phyloP scores from a whole-genome alignment of 1,140 invertebrate species.

The Drosophila serrata region DNA sequence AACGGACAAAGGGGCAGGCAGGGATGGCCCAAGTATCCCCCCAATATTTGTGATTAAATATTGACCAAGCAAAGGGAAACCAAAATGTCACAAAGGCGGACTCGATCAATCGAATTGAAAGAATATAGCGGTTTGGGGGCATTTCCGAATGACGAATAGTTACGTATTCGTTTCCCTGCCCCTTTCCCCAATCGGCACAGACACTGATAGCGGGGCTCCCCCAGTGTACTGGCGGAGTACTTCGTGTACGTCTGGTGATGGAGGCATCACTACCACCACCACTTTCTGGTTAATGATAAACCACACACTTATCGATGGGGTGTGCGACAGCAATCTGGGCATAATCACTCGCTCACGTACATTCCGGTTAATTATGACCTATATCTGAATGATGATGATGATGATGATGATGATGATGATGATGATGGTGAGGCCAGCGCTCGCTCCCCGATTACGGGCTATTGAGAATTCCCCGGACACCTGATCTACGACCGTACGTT shows the following conservation, averaged over 20 bases:
- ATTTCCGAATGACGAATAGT: conserved; percentile 19
- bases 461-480: conserved; percentile 39
- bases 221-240: background rate
- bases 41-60: conserved; percentile 65
- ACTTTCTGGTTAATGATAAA: conserved; percentile 21
- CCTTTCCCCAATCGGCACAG: background rate
- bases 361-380: conserved; percentile 14
- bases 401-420: conserved; percentile 3
- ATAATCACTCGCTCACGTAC: conserved; percentile 29
- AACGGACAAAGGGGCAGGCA: conserved; percentile 2
- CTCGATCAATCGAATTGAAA: background rate
- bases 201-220: conserved; percentile 22
- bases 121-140: background rate
- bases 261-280: background rate
- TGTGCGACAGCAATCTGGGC: conserved; percentile 29
- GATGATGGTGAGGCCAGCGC: background rate
- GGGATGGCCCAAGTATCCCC: background rate
- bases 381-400: conserved; percentile 13
- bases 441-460: conserved; percentile 9
- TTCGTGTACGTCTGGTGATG: background rate
- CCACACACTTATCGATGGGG: conserved; percentile 20
- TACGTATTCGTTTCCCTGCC: background rate
- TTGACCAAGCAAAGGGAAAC: conserved; percentile 44
- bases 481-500: conserved; percentile 19
- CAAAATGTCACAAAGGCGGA: conserved; percentile 10